Conservation (phyloP, 1,140 invertebrate genomes). For the Penaeus chinensis region DNA sequence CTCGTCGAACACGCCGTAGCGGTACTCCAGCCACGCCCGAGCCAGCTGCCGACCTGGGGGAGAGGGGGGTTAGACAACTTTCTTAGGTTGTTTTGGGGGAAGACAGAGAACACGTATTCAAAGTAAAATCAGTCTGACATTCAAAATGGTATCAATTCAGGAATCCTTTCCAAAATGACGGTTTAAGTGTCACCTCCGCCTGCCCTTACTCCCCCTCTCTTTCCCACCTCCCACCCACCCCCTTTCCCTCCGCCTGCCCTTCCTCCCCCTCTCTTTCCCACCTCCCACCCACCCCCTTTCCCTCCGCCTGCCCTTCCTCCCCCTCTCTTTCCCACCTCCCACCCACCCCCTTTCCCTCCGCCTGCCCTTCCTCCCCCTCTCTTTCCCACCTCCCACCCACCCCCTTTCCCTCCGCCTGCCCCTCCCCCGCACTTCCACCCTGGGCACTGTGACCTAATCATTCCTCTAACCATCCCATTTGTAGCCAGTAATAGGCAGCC, state of each 20-base stretch:
- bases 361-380: conserved; percentile 1
- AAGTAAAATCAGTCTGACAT: no score
- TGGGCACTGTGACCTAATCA: background rate
- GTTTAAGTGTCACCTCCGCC: no score
- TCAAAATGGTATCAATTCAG: no score
- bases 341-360: no score
- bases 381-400: background rate
- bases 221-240: background rate
- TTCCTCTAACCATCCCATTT: conserved; percentile 3
- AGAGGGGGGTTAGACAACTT: background rate
- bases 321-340: background rate
- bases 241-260: background rate
- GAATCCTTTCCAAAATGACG: no score
- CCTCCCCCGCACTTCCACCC: background rate
- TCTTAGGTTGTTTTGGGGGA: background rate
- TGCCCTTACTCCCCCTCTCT: background rate
- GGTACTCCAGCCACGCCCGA: conserved; percentile 65
- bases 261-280: background rate
- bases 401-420: background rate
- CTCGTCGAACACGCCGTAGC: conserved; percentile 67
- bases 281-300: background rate
- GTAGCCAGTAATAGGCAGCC: conserved; percentile 22
- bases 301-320: background rate
- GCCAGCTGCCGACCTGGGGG: conserved; percentile 69
- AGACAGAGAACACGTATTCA: background rate